A percentile compares a stretch with the other conserved stretches of the same genome.
phyloP scores from a whole-genome alignment of 2,797 vertebrate species.

The Onychomys torridus region DNA sequence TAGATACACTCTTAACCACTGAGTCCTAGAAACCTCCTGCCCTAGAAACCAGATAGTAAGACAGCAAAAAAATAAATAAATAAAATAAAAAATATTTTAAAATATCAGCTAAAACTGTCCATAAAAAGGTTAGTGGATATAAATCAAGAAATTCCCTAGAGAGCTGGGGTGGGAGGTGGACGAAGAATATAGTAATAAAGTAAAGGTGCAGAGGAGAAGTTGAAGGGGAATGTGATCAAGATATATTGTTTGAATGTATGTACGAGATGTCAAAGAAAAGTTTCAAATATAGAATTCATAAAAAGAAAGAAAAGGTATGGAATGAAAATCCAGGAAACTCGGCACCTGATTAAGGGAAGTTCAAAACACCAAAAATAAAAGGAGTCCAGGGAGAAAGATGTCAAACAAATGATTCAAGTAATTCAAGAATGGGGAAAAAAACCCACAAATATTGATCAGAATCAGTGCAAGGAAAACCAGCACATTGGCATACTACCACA shows the following conservation, averaged over 20 bases:
- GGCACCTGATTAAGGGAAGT: not conserved
- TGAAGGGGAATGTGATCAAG: not conserved
- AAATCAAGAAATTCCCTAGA: conserved; percentile 10
- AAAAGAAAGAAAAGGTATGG: not conserved
- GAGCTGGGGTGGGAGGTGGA: not conserved
- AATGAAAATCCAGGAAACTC: not conserved
- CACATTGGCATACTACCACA: not conserved
- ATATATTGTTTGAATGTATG: not conserved
- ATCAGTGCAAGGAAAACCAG: conserved; percentile 36
- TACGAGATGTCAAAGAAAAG: not conserved
- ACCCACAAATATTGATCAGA: not conserved
- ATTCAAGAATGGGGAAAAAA: not conserved
- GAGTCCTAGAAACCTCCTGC: not conserved
- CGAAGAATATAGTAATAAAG: not conserved
- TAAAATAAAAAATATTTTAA: no score
- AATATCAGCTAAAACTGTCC: not conserved
- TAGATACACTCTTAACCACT: not conserved
- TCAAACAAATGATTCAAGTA: not conserved
- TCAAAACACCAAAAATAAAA: not conserved
- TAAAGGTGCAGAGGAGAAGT: not conserved
- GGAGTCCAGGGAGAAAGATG: not conserved
- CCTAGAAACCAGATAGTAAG: not conserved
- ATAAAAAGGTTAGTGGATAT: conserved; percentile 7
- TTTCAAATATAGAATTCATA: not conserved
- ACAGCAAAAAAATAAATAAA: no score